Evolutionary conservation across 2,888 invertebrate species (phyloP).

Genomic region (Acronicta leporina): DNA sequence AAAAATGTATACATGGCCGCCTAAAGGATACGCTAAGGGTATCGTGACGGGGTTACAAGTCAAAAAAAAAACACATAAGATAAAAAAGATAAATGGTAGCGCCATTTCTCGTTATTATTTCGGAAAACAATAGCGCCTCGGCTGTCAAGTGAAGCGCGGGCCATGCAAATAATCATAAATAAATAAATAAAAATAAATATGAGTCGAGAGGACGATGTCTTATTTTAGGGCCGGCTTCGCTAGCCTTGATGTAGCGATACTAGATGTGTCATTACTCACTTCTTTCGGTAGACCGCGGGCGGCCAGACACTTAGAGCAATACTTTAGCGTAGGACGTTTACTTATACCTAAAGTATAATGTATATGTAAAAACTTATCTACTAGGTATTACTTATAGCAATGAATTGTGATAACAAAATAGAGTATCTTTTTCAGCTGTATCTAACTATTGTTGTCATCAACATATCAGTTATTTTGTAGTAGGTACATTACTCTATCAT

Average conservation of each 20-base stretch:
- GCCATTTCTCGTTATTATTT: constrained; percentile 88
- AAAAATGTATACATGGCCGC: constrained; percentile 58
- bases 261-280: constrained; percentile 54
- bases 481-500: too few species aligned
- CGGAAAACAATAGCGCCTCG: constrained; percentile 85
- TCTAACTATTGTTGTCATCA: too few species aligned
- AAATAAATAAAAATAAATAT: constrained; percentile 89
- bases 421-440: too few species aligned
- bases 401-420: too few species aligned
- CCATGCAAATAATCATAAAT: constrained; percentile 89
- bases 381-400: too few species aligned
- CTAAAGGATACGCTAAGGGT: constrained; percentile 55
- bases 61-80: constrained; percentile 62
- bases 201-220: constrained; percentile 79
- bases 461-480: too few species aligned
- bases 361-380: too few species aligned
- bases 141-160: constrained; percentile 85
- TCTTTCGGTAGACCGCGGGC: too few species aligned
- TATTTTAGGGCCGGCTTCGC: constrained; percentile 78
- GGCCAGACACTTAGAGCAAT: too few species aligned
- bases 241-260: constrained; percentile 56
- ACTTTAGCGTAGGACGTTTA: too few species aligned
- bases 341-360: too few species aligned
- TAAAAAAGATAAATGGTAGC: constrained; percentile 73
- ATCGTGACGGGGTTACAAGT: constrained; percentile 75